Base-by-base conservation (phyloP, 2,113 vertebrate species). In the Stegastes partitus region DNA sequence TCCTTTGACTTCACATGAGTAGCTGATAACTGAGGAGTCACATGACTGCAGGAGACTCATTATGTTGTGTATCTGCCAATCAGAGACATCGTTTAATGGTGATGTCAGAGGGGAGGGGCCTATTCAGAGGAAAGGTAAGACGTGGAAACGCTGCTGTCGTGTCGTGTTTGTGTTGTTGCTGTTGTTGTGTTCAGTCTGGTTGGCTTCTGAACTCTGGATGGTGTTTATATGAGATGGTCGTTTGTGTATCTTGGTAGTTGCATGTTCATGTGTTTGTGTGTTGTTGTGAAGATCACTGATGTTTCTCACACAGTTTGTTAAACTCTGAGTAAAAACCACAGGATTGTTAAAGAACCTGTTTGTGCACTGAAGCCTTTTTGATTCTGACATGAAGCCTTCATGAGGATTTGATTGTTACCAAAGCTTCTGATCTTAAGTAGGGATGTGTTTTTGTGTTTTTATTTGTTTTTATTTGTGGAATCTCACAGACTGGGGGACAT, bases 51-150 rank as follows among this genome's bases (percentile, higher is more conserved):
- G 22, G 26, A 53, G 47, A 25, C 5, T 16, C 26, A 26, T 19
- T 1, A 23, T 22, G 8, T 70, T 54, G 0, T 65, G 1, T 81
- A 4, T 85, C 70, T 80, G 58, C 76, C 74, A 73, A 79, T 81
- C 89, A 93, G 92, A 93, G 70, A 87, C 84, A 0, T 87, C 78
- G 31, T 90, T 91, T 86, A 93, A 93, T 19, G 89, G 92, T 62
- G 90, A 87, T 49, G 79, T 93, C 78, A 90, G 74, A 82, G 85
- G 70, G 28, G 85, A 86, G 59, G 68, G 50, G 62, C 83, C 88
- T 39, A 77, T 58, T 11, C 81, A 86, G 61, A 86, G 59, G 56
- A 91, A 74, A 89, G 90, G 92, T 93, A 74, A 82, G 84, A n/a
- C 23, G 69, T 3, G 1, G 3, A 37, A 11, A 55, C 2, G 3